Conservation (phyloP, 2,113 vertebrate species). For the Myrmecobius fasciatus region DNA sequence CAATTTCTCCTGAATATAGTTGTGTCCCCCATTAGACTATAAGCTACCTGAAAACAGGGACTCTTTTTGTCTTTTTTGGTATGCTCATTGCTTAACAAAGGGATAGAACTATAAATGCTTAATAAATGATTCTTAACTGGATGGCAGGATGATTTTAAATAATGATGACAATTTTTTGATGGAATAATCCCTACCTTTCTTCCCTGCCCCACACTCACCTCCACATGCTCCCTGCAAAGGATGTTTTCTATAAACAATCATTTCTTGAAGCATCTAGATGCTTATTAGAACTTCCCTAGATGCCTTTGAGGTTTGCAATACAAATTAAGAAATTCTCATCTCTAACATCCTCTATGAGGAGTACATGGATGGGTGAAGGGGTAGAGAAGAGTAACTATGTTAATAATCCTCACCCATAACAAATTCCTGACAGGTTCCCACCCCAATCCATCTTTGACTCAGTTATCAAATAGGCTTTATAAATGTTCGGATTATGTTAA, state of each 20-base stretch:
- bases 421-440: not conserved
- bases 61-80: not conserved
- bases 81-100: not conserved
- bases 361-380: too few species aligned
- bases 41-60: not conserved
- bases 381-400: too few species aligned
- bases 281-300: not conserved
- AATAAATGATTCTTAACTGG: not conserved
- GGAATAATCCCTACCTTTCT: not conserved
- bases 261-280: not conserved
- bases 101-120: not conserved
- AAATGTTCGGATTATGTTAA: too few species aligned
- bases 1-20: not conserved
- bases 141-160: not conserved
- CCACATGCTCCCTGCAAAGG: not conserved
- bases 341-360: not conserved
- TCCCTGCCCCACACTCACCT: not conserved
- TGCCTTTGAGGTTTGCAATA: not conserved
- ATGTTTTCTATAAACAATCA: not conserved
- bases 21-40: not conserved
- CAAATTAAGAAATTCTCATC: not conserved
- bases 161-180: not conserved
- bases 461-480: not conserved
- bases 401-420: too few species aligned
- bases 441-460: not conserved